Conservation (phyloP, 1,140 invertebrate species). For the Macrobrachium rosenbergii region DNA sequence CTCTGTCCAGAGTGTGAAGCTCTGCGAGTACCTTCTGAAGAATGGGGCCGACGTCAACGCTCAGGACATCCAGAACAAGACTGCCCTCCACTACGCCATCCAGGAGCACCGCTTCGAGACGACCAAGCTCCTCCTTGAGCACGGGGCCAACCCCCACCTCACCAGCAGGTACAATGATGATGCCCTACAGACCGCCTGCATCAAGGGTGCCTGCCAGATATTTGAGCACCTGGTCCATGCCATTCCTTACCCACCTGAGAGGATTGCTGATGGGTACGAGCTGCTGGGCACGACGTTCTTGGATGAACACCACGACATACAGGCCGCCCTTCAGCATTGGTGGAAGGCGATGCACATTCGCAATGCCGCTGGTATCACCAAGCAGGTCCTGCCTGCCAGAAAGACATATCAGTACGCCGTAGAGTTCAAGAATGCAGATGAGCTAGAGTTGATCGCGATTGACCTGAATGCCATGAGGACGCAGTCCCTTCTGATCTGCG, state of each 20-base stretch:
- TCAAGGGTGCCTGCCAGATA: slow-evolving; percentile 87
- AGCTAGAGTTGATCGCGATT: slow-evolving; percentile 79
- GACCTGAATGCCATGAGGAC: slow-evolving; percentile 86
- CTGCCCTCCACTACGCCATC: slow-evolving; percentile 93
- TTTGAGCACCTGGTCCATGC: slow-evolving; percentile 81
- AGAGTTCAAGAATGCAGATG: slow-evolving; percentile 81
- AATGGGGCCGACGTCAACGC: slow-evolving; percentile 70
- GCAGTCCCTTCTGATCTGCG: slow-evolving; percentile 86
- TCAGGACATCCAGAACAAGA: slow-evolving; percentile 90
- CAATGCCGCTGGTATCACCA: slow-evolving; percentile 65
- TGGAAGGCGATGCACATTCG: slow-evolving; percentile 68
- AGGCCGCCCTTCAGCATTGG: slow-evolving; percentile 67
- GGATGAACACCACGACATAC: slow-evolving; percentile 74
- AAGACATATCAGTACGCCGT: slow-evolving; percentile 77
- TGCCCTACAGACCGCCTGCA: slow-evolving; percentile 89
- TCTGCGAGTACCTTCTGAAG: slow-evolving; percentile 84
- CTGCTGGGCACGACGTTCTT: slow-evolving; percentile 87
- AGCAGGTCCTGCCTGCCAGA: slow-evolving; percentile 72
- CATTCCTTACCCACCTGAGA: slow-evolving; percentile 70
- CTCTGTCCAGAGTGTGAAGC: slow-evolving; percentile 86
- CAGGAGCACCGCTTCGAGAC: slow-evolving; percentile 90
- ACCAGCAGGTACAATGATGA: slow-evolving; percentile 88
- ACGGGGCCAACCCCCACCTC: slow-evolving; percentile 83
- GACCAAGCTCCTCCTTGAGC: slow-evolving; percentile 82
- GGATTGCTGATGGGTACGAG: slow-evolving; percentile 86